Conservation (phyloP, 1,140 invertebrate genomes). For the Anadara kagoshimensis region DNA sequence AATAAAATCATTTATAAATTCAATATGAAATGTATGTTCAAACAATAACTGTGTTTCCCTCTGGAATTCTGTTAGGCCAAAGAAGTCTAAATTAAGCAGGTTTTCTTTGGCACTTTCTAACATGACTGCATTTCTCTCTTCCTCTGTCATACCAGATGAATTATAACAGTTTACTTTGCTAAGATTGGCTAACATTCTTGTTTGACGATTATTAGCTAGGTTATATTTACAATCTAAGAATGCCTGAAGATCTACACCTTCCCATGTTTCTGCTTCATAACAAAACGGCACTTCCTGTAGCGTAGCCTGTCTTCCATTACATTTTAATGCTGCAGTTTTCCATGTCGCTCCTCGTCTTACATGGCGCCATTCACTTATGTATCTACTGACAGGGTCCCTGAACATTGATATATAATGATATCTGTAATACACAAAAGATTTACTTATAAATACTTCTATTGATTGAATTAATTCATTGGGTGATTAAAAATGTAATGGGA, state of each 20-base stretch:
- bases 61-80: slow-evolving; percentile 97
- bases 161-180: slow-evolving; percentile 97
- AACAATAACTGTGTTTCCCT: slow-evolving; percentile 96
- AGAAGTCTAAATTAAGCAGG: slow-evolving; percentile 95
- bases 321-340: slow-evolving; percentile 75
- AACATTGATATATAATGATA: slow-evolving; percentile 98
- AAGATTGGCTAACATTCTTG: slow-evolving; percentile 93
- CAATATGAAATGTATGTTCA: slow-evolving; percentile 96
- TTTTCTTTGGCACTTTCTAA: slow-evolving; percentile 96
- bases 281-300: slow-evolving; percentile 78
- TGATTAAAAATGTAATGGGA: too few species aligned
- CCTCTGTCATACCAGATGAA: slow-evolving; percentile 81
- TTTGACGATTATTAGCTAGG: slow-evolving; percentile 96
- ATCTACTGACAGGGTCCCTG: slow-evolving; percentile 91
- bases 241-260: slow-evolving; percentile 83
- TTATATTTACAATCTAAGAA: slow-evolving; percentile 94
- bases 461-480: too few species aligned
- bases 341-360: slow-evolving; percentile 98
- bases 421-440: slow-evolving; percentile 71
- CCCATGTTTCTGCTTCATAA: slow-evolving; percentile 76
- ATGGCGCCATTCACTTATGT: slow-evolving; percentile 95
- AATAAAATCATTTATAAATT: slow-evolving; percentile 70
- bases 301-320: slow-evolving; percentile 83
- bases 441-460: too few species aligned
- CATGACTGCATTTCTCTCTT: slow-evolving; percentile 84